phyloP scores from a whole-genome alignment of 1,140 invertebrate genomes.

The Araneus ventricosus region DNA sequence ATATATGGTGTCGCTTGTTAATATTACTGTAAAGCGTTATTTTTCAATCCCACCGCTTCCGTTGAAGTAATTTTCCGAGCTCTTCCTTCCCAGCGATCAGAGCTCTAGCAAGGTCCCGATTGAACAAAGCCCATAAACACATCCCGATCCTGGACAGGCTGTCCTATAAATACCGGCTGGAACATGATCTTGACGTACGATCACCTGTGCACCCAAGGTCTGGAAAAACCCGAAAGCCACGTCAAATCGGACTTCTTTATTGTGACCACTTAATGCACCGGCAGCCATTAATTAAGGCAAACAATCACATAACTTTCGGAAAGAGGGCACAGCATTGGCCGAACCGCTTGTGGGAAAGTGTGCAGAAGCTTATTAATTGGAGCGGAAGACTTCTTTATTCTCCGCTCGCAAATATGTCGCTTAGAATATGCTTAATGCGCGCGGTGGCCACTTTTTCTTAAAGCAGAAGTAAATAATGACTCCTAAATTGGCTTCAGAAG shows the following conservation, averaged over 20 bases:
- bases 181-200: slow-evolving; percentile 60
- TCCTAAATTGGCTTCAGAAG: no score
- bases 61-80: no score
- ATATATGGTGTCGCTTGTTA: no score
- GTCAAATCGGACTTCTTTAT: slow-evolving; percentile 59
- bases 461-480: no score
- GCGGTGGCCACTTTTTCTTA: no score
- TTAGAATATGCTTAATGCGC: background rate
- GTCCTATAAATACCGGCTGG: slow-evolving; percentile 37
- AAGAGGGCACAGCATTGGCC: background rate
- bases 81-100: no score
- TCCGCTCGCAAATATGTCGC: background rate
- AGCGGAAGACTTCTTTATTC: background rate
- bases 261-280: slow-evolving; percentile 41
- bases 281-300: slow-evolving; percentile 52
- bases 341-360: background rate
- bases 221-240: slow-evolving; percentile 47
- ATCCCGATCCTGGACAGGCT: slow-evolving; percentile 27
- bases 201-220: slow-evolving; percentile 17
- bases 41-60: no score
- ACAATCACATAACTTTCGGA: slow-evolving; percentile 57
- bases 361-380: background rate
- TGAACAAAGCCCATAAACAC: slow-evolving; percentile 44
- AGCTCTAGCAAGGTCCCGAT: background rate
- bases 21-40: no score